Base-by-base conservation (phyloP, 2,888 invertebrate genomes). In the Thysanoteuthis rhombus region DNA sequence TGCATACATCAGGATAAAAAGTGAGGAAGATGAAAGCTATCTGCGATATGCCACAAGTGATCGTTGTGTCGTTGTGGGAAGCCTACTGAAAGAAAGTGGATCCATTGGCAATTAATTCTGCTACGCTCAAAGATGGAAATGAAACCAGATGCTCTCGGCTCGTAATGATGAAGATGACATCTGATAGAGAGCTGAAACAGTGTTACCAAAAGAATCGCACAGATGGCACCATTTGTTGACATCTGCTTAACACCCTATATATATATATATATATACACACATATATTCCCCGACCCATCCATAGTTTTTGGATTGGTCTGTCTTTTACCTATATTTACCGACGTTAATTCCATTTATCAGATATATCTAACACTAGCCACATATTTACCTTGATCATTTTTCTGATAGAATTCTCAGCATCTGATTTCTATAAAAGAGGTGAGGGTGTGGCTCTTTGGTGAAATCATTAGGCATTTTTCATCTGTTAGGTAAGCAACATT, bases 1-100 rank as follows among this genome's bases (percentile, higher is more conserved):
- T 75, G 75, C n/a, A n/a, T n/a, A n/a, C 75, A n/a, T 75, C 75
- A 75, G 75, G n/a, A 75, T n/a, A n/a, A 75, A 75, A 75, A 75
- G n/a, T n/a, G 75, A 75, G 75, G 12, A 75, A 75, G 75, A 75
- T 75, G 75, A 75, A 75, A 75, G 75, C 16, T 75, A n/a, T 75
- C 75, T n/a, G n/a, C 12, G 36, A n/a, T 75, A 75, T 75, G 75
- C 75, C 75, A 75, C 16, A 12, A 36, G 75, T 75, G 75, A 75
- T 75, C 75, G 28, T n/a, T 75, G 32, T 75, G 75, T 75, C 75
- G n/a, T 75, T 75, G 75, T 75, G 75, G n/a, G 75, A 75, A 75
- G 75, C 75, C 10, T 52, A 52, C 25, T 52, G 52, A 52, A 52
- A 52, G n/a, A n/a, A n/a, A n/a, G 75, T n/a, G 19, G 75, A n/a